Base-by-base conservation (phyloP, 2,888 invertebrate genomes). In the Gastrophysa polygoni region DNA sequence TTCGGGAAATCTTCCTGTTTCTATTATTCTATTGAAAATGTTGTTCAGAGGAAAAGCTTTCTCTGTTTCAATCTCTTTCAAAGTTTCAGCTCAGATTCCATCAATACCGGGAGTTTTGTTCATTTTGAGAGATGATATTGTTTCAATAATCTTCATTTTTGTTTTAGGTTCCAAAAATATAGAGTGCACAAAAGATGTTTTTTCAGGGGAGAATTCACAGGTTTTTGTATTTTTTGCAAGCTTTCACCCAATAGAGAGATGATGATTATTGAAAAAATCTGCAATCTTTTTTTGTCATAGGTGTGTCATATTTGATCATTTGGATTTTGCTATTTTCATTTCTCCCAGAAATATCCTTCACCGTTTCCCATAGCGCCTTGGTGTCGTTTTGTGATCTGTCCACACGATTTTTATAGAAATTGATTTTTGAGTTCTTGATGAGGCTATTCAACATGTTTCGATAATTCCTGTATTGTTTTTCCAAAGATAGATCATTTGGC, bases 91-190 rank as follows among this genome's bases (percentile, higher is more conserved):
- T n/a, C n/a, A n/a, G 47, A 47, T 47, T 20, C n/a, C 47, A 47
- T 47, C 18, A 11, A 49, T 49, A 49, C 49, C 28, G 3, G 49
- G 50, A 17, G n/a, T n/a, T n/a, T n/a, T n/a, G n/a, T n/a, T n/a
- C n/a, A n/a, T n/a, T n/a, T n/a, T n/a, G n/a, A 49, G 14, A 29
- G 50, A 50, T 50, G n/a, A n/a, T n/a, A 49, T 49, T 47, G 47
- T 21, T 21, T 47, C 20, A 47, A 47, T 20, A n/a, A 48, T 48
- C n/a, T 48, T 28, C 5, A 2, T 6, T 28, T 49, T 28, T 49
- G 49, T 21, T 49, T 24, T 49, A 24, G 49, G 49, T 49, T 24
- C 14, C 7, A 48, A n/a, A 14, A 49, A 49, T 49, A 49, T 24
- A 24, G 49, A 49, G 1, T 49, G 24, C 24, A n/a, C 14, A 49